These are phyloP conservation scores for Lypha dubia DNA, from an alignment of 2,888 invertebrate species.

Conservation along the genomic window DNA sequence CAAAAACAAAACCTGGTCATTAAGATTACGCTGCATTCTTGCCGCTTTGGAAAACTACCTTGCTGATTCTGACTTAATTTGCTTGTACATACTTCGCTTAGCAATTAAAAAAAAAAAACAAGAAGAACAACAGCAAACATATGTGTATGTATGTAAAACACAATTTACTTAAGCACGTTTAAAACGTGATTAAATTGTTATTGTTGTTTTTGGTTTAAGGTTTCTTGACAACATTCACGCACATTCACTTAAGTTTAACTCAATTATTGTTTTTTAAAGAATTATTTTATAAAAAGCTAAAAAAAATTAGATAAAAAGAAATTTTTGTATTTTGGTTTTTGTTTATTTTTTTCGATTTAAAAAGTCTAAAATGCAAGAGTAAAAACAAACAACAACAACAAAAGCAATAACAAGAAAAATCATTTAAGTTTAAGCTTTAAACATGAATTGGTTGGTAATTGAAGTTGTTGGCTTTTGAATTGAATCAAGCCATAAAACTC, in stretches of 20 bases:
- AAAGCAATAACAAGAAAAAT: no score
- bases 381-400: not conserved
- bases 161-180: constrained; percentile 63
- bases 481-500: constrained; percentile 32
- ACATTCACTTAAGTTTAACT: not conserved
- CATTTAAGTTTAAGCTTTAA: constrained; percentile 32
- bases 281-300: constrained; percentile 18
- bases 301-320: constrained; percentile 27
- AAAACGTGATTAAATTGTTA: constrained; percentile 64
- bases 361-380: constrained; percentile 18
- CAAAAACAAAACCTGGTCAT: not conserved
- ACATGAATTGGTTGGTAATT: constrained; percentile 52
- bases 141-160: constrained; percentile 32
- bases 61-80: constrained; percentile 2
- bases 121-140: not conserved
- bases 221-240: constrained; percentile 26
- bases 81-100: constrained; percentile 4
- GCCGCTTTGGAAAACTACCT: constrained; percentile 16
- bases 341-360: not conserved
- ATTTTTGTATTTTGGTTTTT: not conserved
- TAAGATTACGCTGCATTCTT: constrained; percentile 23
- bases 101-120: constrained; percentile 9
- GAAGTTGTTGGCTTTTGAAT: constrained; percentile 44
- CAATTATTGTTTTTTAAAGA: constrained; percentile 22
- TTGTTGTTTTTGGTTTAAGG: constrained; percentile 20